Percentiles rank a stretch among this genome's conserved stretches.
These are phyloP conservation scores for Noctua fimbriata DNA, from an alignment of 2,888 invertebrate genomes.

Conservation along the genomic window DNA sequence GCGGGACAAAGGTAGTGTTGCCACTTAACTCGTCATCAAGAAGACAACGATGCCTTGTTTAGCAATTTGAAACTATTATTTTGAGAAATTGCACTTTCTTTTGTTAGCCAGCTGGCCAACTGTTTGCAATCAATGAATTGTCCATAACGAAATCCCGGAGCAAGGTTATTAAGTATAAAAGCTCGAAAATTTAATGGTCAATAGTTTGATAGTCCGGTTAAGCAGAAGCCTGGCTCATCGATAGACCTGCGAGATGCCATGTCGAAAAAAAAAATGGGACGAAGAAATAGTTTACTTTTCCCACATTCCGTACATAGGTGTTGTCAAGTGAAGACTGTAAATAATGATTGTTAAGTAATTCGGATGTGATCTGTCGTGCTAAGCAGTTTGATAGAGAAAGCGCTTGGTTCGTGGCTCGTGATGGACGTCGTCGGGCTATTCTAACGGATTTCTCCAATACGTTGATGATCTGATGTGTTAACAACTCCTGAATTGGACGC, in stretches of 20 bases:
- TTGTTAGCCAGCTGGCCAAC: slow-evolving; percentile 32
- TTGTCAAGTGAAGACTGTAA: slow-evolving; percentile 43
- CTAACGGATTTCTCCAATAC: slow-evolving; percentile 81
- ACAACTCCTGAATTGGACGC: slow-evolving; percentile 73
- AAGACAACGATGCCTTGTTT: slow-evolving; percentile 40
- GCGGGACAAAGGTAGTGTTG: slow-evolving; percentile 24
- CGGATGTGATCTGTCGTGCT: slow-evolving; percentile 70
- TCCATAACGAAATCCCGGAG: slow-evolving; percentile 2
- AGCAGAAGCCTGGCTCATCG: too few relatives aligned
- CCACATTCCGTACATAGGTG: slow-evolving; percentile 38
- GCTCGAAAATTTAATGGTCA: not conserved
- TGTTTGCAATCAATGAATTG: slow-evolving; percentile 40
- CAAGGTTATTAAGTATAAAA: not conserved
- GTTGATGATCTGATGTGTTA: slow-evolving; percentile 68
- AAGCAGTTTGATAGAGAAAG: slow-evolving; percentile 77
- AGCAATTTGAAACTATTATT: slow-evolving; percentile 41
- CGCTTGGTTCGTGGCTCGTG: slow-evolving; percentile 69
- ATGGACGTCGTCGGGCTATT: slow-evolving; percentile 70
- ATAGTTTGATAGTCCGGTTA: not conserved
- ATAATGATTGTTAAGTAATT: slow-evolving; percentile 67
- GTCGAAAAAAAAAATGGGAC: too few relatives aligned
- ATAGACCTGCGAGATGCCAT: too few relatives aligned
- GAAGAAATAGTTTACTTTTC: slow-evolving; percentile 1
- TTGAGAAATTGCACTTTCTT: slow-evolving; percentile 57
- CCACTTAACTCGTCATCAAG: slow-evolving; percentile 25